Base-by-base conservation (phyloP, 2,888 invertebrate genomes). In the Zele albiditarsus region DNA sequence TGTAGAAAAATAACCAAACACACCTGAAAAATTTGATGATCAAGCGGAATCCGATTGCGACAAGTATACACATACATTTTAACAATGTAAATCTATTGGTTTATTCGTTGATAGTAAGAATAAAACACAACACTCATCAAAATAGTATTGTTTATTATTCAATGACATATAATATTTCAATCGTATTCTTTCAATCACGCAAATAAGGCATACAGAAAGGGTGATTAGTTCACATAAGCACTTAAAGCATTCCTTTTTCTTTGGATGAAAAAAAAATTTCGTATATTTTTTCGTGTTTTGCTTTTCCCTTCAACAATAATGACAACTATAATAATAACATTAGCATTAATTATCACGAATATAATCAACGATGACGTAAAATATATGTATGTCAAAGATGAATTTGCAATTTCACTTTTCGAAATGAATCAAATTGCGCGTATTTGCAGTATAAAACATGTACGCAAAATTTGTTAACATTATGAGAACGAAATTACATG, bases 41-140 rank as follows among this genome's bases (percentile, higher is more conserved):
- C 1, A 25, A 33, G 14, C 3, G 8, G 10, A 20, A 10, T 63
- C 23, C n/a, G 10, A 8, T 33, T 20, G 33, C 23, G 49, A 23
- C 3, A 6, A 8, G 6, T n/a, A 28, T n/a, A 23, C 20, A 62
- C 28, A 5, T 49, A 28, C 31, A n/a, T 27, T 12, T 63, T 25
- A 58, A 72, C 65, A 49, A 66, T 38, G 53, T 57, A 66, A 73
- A 67, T 60, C 31, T 42, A 12, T 60, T n/a, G 27, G 60, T 38
- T 38, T 60, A 73, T 73, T 68, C 49, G 68, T 72, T 38, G 25
- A 73, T 58, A 49, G 20, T n/a, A 2, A 49, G 42, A 67, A 68
- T 73, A 73, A 73, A 73, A 60, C 27, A 12, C 28, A 25, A 58
- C 57, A 46, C 27, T 60, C 46, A 16, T 73, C 28, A 60, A 46